Base-by-base conservation (phyloP, 2,113 vertebrate species). In the Syngnathoides biaculeatus region DNA sequence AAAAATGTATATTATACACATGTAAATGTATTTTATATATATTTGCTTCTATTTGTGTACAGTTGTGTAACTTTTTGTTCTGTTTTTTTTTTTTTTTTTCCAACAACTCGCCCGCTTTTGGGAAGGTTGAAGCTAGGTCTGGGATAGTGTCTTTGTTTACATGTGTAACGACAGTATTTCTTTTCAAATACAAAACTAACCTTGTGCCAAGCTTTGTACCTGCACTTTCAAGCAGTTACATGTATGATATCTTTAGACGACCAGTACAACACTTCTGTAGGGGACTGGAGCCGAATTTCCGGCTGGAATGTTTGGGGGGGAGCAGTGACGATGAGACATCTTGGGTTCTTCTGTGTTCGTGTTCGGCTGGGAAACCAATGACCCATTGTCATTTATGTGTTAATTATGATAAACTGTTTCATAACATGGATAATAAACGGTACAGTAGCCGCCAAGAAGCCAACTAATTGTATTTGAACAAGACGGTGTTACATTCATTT, bases 141-240 rank as follows among this genome's bases (percentile, higher is more conserved):
- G 84, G 84, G 82, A 86, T 86, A 89, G 86, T 88, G 86, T 88
- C 88, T 90, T 88, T 91, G 90, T 92, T 91, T 92, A 92, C 90
- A 92, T 88, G 85, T 92, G 86, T 87, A 82, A 88, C 76, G 79
- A 88, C 68, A 11, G 79, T 89, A 81, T 84, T 90, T 86, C 85
- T 89, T 62, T 89, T 72, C 78, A 84, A 79, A 88, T 52, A 90
- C 82, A 89, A 84, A 85, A 86, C 79, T 85, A 89, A 91, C 87
- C 80, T 88, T 90, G 90, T 92, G 89, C 88, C 88, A 92, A 90
- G 84, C 87, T 89, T 89, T 86, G 80, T 86, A 84, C 79, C 85
- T 89, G 89, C 88, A 90, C 87, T 89, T 90, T 92, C 65, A 82
- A 81, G 88, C 87, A 89, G 90, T 89, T 89, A 85, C 81, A 61